Base-by-base conservation (phyloP, 2,113 vertebrate species). In the Pitta sordida region DNA sequence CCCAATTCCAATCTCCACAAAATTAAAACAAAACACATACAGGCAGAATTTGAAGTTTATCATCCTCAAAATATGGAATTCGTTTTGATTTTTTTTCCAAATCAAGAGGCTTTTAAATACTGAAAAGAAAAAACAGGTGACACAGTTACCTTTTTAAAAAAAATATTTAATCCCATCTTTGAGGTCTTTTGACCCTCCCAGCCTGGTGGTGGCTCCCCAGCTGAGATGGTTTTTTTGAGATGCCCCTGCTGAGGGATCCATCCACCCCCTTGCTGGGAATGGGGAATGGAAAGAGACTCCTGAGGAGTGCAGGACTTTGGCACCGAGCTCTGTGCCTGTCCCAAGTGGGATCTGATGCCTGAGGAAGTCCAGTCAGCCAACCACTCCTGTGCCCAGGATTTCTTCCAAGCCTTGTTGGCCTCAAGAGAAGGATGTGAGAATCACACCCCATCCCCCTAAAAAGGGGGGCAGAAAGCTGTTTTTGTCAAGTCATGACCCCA, bases 361-460 rank as follows among this genome's bases (percentile, higher is more conserved):
- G 37, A 44, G 0, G 1, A 41, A 15, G 29, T 41, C 73, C 23
- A 4, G 18, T 7, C 0, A 39, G 3, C 32, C 26, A 36, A 7
- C 5, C 2, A 1, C 12, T 65, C 18, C 0, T 9, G 9, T 17
- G 24, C 14, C 13, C 20, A 10, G 17, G 22, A 18, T 19, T 83
- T 39, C 43, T 75, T 46, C 44, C 84, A 55, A 63, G 49, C 37
- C 16, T 34, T 24, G 10, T 0, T 41, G 36, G 26, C 22, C 55
- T 6, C 36, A 52, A 22, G 34, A 39, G 49, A 65, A 64, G 39
- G 20, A 49, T 13, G 14, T 41, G 27, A 16, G 1, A 5, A n/a
- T 21, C 26, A 62, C 26, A 71, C 2, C 14, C 9, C 21, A 19
- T 10, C 24, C 34, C 14, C n/a, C 53, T 48, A 53, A 48, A 69